Base-by-base conservation (phyloP, 2,888 invertebrate genomes). In the Diarsia brunnea region DNA sequence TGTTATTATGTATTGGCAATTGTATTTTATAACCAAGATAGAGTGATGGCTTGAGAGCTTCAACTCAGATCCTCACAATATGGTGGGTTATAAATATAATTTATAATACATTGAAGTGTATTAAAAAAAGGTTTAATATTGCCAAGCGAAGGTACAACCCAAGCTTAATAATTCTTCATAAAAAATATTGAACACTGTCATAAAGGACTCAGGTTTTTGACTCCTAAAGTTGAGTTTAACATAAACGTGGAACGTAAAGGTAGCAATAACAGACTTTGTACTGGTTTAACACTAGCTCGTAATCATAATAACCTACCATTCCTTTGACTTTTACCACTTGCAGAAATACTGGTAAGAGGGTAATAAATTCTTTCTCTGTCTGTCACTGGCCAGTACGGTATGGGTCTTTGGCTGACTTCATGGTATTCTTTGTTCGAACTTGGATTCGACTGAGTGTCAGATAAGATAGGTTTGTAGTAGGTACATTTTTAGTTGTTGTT, bases 301-400 rank as follows among this genome's bases (percentile, higher is more conserved):
- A 84, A 82, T 84, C 85, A 68, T 82, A 84, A 84, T 85, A 84
- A 82, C 72, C 71, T 47, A 43, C 78, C 78, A 73, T 84, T 84
- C 47, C n/a, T 73, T 75, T 78, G 85, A 75, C 78, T 82, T 85
- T 84, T 84, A 84, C 67, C 64, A 65, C 84, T 82, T 61, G 73
- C 73, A 85, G 69, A 82, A 78, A 69, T 84, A 71, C 71, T 55
- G 72, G 74, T 60, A 69, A 70, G 74, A 70, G 72, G 73, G 68
- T 75, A 63, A 78, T 85, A 84, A 82, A 84, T 85, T 85, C 51
- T 68, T 85, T 75, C 60, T 38, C 67, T 67, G 83, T 68, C 75
- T 38, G 61, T 85, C 78, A 73, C 49, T 75, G 84, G 27, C 65
- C 68, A 63, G 51, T 47, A 38, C 38, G 49, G 69, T 21, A 53